Evolutionary conservation across 2,797 vertebrate species (phyloP).

Genomic region (Danio albolineatus): DNA sequence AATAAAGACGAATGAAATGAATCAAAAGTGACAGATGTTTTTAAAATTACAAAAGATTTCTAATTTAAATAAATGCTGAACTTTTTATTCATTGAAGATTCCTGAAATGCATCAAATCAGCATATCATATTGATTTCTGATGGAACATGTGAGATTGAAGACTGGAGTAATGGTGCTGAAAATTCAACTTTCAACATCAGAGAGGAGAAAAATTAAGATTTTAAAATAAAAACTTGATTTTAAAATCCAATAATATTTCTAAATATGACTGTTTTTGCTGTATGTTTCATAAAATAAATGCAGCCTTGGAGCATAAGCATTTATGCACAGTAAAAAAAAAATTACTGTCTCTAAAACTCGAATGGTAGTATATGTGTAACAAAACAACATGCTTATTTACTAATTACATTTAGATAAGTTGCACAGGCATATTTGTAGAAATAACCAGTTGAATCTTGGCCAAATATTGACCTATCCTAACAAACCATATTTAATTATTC

Average conservation of each 20-base stretch:
- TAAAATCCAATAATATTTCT: conserved; percentile 6
- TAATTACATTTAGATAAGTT: no score
- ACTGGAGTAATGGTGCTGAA: neutral
- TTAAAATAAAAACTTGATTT: no score
- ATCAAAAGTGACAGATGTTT: neutral
- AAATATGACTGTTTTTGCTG: neutral
- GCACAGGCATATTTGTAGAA: no score
- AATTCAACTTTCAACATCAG: neutral
- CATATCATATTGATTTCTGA: neutral
- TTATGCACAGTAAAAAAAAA: no score
- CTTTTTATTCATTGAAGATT: neutral
- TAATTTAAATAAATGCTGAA: no score
- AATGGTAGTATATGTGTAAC: neutral
- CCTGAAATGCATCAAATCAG: neutral
- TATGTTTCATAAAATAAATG: neutral
- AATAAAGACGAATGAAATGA: neutral
- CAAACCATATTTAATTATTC: no score
- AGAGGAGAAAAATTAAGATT: neutral
- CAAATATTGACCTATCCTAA: no score
- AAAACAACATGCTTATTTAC: neutral
- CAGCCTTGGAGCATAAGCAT: neutral
- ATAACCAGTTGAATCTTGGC: no score
- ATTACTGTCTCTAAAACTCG: neutral
- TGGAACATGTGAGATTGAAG: neutral
- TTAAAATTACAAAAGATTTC: no score